These are phyloP conservation scores for Orthonyx spaldingii DNA, from an alignment of 2,113 vertebrate genomes.

Conservation along the genomic window DNA sequence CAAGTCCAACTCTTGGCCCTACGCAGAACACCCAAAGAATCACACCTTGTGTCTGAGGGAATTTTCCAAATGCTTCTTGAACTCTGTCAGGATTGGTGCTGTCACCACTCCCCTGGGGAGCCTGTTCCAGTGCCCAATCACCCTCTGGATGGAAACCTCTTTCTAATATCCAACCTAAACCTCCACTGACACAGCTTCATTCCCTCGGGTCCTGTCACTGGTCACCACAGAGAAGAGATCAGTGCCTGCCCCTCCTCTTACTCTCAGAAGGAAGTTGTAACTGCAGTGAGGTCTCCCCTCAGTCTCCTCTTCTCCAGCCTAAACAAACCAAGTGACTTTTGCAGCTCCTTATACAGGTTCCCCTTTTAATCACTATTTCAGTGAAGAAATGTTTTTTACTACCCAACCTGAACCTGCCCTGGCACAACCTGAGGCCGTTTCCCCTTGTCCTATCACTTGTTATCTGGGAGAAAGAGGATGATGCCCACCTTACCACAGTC, in stretches of 20 bases:
- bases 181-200: not conserved
- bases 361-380: not conserved
- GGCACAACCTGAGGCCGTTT: not conserved
- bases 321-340: not conserved
- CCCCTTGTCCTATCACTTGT: not conserved
- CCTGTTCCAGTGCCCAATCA: fast-evolving
- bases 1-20: not conserved
- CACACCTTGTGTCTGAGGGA: fast-evolving
- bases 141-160: fast-evolving
- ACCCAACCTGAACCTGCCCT: not conserved
- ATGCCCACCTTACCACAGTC: not conserved
- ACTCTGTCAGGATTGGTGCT: not conserved
- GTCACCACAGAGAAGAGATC: not conserved
- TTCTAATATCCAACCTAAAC: not conserved
- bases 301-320: not conserved
- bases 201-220: too few relatives aligned
- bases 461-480: not conserved
- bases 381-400: not conserved
- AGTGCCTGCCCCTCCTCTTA: not conserved
- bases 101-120: not conserved
- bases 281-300: not conserved
- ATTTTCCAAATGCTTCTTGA: not conserved
- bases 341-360: not conserved
- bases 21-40: fast-evolving
- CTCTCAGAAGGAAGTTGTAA: not conserved